Base-by-base conservation (phyloP, 2,888 invertebrate species). In the Drosophila conformis region DNA sequence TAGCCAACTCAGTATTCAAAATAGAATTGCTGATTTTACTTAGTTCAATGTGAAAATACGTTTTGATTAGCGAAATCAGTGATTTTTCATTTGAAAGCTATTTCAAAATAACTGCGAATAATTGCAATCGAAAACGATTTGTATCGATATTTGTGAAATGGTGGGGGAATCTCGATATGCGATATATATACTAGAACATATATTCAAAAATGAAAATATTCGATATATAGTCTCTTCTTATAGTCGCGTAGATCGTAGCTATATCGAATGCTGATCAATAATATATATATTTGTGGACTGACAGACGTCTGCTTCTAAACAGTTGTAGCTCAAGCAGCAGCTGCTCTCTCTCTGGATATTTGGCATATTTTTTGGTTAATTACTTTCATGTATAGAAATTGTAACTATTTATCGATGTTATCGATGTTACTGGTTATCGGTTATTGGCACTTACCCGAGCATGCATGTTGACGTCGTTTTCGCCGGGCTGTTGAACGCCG, bases 401-500 rank as follows among this genome's bases (percentile, higher is more conserved):
- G 21, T 1, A 7, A 21, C 8, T 25, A 25, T 46, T 46, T 4
- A 25, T 15, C 21, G 15, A 53, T 69, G 7, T 29, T 13, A 11
- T 46, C 21, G 15, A 53, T 69, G 7, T 29, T 13, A 11, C 38
- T 25, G 4, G 42, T 15, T 10, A 13, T 5, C 8, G 13, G 5
- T 29, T 13, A 11, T 46, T 29, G 4, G 51, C 11, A 92, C 92
- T 93, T 66, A 93, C 92, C 92, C 92, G 87, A 79, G 87, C 88
- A 82, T 91, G 91, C 89, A 92, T 91, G 76, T 90, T 92, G 77
- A 87, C 90, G 82, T 93, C 93, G 57, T 87, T 89, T 36, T 93
- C 93, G 64, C 91, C 91, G 59, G 92, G 79, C 89, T 93, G 93
- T 78, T 92, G 92, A 68, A 92, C 92, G 31, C 92, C 93, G 73